A percentile compares a stretch with the other conserved stretches of the same genome.
These are phyloP conservation scores for Ophioninae sp. DNA, from an alignment of 2,888 invertebrate species.

Conservation along the genomic window DNA sequence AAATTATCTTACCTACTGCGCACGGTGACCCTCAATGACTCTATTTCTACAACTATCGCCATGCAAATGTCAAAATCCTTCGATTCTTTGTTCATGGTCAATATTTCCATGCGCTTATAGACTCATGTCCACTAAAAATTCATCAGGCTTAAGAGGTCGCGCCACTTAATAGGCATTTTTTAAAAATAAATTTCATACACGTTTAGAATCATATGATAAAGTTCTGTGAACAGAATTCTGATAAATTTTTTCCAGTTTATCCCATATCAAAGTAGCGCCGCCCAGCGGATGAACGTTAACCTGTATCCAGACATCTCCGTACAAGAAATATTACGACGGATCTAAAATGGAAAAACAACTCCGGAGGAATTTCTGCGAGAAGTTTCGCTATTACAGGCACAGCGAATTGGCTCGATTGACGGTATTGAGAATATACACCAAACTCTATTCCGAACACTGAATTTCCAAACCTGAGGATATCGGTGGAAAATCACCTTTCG, in stretches of 20 bases:
- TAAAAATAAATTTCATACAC: too few relatives aligned
- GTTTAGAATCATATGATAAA: too few relatives aligned
- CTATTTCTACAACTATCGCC: too few relatives aligned
- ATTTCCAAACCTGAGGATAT: constrained; percentile 14
- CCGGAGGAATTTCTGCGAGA: background rate
- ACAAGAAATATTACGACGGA: background rate
- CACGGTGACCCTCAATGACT: too few relatives aligned
- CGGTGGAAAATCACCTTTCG: constrained; percentile 16
- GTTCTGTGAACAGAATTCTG: background rate
- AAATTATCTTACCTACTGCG: too few relatives aligned
- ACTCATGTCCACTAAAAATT: too few relatives aligned
- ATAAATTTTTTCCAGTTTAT: background rate
- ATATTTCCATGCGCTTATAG: too few relatives aligned
- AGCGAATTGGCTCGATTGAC: background rate
- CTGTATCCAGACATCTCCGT: background rate
- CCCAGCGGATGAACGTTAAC: background rate
- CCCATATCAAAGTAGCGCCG: background rate
- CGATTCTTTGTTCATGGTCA: too few relatives aligned
- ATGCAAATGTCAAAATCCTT: too few relatives aligned
- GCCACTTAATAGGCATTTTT: too few relatives aligned
- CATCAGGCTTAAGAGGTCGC: too few relatives aligned
- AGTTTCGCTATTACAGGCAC: background rate
- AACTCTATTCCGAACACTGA: background rate
- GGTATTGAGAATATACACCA: background rate
- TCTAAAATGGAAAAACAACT: background rate